phyloP scores from a whole-genome alignment of 2,113 vertebrate species.

The Lampris incognitus region DNA sequence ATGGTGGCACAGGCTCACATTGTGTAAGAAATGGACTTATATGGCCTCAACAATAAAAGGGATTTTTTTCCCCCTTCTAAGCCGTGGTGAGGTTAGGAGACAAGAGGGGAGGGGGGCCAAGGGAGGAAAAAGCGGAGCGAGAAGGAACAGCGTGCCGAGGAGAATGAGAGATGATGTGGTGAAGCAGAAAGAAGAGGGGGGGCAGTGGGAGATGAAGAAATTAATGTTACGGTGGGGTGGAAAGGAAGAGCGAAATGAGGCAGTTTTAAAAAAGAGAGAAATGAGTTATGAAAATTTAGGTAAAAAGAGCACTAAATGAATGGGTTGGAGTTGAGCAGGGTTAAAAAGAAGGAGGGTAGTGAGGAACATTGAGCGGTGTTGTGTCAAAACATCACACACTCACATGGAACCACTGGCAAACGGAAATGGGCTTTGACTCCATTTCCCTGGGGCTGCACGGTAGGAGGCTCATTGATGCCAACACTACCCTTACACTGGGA shows the following conservation, averaged over 20 bases:
- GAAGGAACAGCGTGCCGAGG: too few relatives aligned
- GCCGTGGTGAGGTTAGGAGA: constrained; percentile 13
- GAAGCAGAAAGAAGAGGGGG: not conserved
- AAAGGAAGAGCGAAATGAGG: not conserved
- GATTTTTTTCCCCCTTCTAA: constrained; percentile 42
- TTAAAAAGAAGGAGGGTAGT: too few relatives aligned
- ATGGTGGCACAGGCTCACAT: constrained; percentile 39
- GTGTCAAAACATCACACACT: constrained; percentile 47
- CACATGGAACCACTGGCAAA: constrained; percentile 3
- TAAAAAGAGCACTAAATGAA: too few relatives aligned
- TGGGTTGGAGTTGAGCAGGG: too few relatives aligned
- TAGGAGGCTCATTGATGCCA: constrained; percentile 13
- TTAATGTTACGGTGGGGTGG: not conserved
- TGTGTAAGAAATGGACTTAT: constrained; percentile 65
- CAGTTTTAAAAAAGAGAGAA: too few relatives aligned
- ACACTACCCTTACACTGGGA: constrained; percentile 22
- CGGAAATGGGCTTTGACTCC: not conserved
- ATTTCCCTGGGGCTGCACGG: constrained; percentile 29
- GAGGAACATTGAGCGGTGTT: not conserved
- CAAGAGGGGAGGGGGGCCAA: not conserved
- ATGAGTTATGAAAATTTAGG: too few relatives aligned
- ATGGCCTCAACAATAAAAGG: constrained; percentile 46
- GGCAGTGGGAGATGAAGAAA: not conserved
- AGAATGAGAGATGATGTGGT: not conserved
- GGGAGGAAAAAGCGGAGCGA: not conserved